Base-by-base conservation (phyloP, 2,113 vertebrate genomes). In the Semicossyphus pulcher region DNA sequence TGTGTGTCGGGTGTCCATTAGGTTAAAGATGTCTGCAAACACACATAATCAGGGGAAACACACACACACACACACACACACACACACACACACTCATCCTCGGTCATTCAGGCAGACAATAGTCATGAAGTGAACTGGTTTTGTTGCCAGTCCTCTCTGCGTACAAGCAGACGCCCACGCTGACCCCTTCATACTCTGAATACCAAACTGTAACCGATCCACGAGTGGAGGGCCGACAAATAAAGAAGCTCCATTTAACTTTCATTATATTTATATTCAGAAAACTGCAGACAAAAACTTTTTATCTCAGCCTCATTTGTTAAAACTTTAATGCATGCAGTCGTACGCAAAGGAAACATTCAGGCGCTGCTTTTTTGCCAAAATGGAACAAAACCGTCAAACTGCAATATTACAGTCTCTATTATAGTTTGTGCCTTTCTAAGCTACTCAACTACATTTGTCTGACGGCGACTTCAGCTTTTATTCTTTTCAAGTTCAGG, bases 161-260 rank as follows among this genome's bases (percentile, higher is more conserved):
- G 7, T 11, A 54, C 32, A 51, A 41, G 26, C 52, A 10, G 56
- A 47, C 58, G 39, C 73, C 72, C 72, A 74, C 57, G 20, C 53
- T 76, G 67, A 79, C 71, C 78, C 47, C 64, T 31, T 75, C 58
- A 57, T 37, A 51, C 57, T 61, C 62, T 67, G 67, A 76, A 86
- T 76, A 67, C 68, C 78, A 80, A 86, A 76, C 66, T 56, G 69
- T 82, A 84, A 81, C 48, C 54, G 26, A 59, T 80, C 79, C 72
- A 78, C n/a, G n/a, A n/a, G n/a, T n/a, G n/a, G n/a, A n/a, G n/a
- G n/a, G n/a, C n/a, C n/a, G n/a, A n/a, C n/a, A n/a, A n/a, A n/a
- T n/a, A n/a, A n/a, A n/a, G n/a, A n/a, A n/a, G n/a, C n/a, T n/a
- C n/a, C n/a, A n/a, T n/a, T n/a, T n/a, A n/a, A n/a, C n/a, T n/a